Evolutionary conservation across 2,797 vertebrate genomes (phyloP), one percentile per base, ranked within the genome.

Genomic region (Pachyuromys duprasi): DNA sequence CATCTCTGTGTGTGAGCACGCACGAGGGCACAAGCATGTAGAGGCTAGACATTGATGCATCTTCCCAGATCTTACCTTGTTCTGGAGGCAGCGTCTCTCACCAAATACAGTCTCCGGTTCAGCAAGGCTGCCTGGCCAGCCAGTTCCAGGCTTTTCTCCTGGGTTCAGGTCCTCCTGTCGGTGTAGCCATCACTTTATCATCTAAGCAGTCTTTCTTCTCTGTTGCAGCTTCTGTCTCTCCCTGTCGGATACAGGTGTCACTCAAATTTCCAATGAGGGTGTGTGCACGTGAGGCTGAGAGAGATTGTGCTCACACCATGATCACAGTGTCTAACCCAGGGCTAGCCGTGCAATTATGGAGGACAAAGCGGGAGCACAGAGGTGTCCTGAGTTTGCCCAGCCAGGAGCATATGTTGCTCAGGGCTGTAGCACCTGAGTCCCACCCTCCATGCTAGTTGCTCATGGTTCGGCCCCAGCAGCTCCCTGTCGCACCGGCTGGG

Each of bases 401-500:
- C 42, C 20, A 57, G 42, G 31, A 53, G 2, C 0, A 4, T 49
- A 49, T 11, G 49, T 24, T 13, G 57, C 31, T 17, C 6, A 17
- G 20, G 12, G 36, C 15, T 20, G 74, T 22, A 20, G 90, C 36
- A 8, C 12, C 63, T 4, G 1, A 24, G 1, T 15, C 11, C 8
- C 13, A 33, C 24, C 20, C 3, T 5, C 67, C 9, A 1, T 1
- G 31, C 28, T 49, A 72, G 8, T 49, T 7, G 12, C 89, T 79
- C n/a, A 22, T 22, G n/a, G 36, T 53, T 2, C 12, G 5, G 33
- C 15, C 12, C 4, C 4, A 39, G 5, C 2, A n/a, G 1, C 62
- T 7, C n/a, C 24, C 75, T 53, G 20, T 18, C 2, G 18, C 42
- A 65, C 63, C 4, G 18, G 36, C n/a, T 70, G 28, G 15, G 5